Conservation (phyloP, 2,888 invertebrate species). For the Aromia moschata region DNA sequence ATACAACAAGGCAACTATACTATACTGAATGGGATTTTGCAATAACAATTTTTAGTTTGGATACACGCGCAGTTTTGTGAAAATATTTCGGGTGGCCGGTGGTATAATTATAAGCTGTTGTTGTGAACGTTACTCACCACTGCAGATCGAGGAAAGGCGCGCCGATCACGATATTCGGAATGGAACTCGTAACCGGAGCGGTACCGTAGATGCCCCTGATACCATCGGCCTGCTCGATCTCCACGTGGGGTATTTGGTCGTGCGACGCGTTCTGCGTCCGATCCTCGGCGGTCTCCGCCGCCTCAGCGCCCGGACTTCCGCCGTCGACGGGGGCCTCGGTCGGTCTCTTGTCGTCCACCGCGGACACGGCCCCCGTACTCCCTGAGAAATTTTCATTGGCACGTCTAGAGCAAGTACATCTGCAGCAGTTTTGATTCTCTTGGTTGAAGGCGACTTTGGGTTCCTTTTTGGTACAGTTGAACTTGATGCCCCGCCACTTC, state of each 20-base stretch:
- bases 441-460: constrained; percentile 48
- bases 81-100: no score
- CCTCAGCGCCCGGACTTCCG: constrained; percentile 25
- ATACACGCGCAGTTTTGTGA: no score
- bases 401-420: constrained; percentile 57
- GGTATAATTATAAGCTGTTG: no score
- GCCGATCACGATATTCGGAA: constrained; percentile 51
- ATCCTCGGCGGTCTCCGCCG: constrained; percentile 12
- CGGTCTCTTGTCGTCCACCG: constrained; percentile 13
- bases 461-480: constrained; percentile 58
- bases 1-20: no score
- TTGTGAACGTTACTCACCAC: constrained; percentile 50
- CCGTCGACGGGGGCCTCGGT: constrained; percentile 13
- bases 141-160: constrained; percentile 54
- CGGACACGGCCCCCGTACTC: constrained; percentile 26
- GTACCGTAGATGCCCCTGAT: constrained; percentile 50
- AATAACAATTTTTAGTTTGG: no score
- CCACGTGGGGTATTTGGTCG: constrained; percentile 35
- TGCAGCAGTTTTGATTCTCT: constrained; percentile 55
- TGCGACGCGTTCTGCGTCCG: constrained; percentile 19
- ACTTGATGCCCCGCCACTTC: constrained; percentile 61
- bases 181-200: constrained; percentile 43
- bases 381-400: constrained; percentile 51
- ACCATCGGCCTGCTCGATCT: constrained; percentile 44
- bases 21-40: no score